phyloP scores from a whole-genome alignment of 2,797 vertebrate species.

The Bryconaethiops microstoma region DNA sequence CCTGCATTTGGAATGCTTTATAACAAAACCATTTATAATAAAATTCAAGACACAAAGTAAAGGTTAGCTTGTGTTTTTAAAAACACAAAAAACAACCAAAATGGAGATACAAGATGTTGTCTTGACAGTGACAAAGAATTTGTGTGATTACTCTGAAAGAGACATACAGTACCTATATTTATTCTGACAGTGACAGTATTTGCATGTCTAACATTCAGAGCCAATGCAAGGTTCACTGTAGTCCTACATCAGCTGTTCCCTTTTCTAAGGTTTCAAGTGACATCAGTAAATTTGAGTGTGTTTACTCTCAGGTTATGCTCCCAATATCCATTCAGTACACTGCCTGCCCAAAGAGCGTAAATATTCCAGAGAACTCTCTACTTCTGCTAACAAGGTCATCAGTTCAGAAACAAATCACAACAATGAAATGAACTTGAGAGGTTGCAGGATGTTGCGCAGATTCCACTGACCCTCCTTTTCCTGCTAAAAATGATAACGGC shows the following conservation, averaged over 20 bases:
- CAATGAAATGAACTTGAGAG: neutral
- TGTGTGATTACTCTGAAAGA: too few species aligned
- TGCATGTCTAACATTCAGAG: neutral
- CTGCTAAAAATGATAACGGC: neutral
- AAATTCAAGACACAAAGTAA: too few species aligned
- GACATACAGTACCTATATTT: too few species aligned
- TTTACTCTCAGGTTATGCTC: neutral
- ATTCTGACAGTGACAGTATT: too few species aligned
- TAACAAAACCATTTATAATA: too few species aligned
- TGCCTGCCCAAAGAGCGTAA: neutral
- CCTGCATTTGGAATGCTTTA: too few species aligned
- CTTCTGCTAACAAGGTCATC: neutral
- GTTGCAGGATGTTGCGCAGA: neutral
- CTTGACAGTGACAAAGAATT: too few species aligned
- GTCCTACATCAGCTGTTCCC: neutral
- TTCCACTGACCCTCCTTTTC: neutral
- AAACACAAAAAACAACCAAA: too few species aligned
- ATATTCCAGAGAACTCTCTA: neutral
- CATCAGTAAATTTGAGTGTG: neutral
- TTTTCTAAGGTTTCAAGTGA: neutral
- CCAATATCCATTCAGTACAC: neutral
- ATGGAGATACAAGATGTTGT: too few species aligned
- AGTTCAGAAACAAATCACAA: neutral
- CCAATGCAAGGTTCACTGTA: neutral
- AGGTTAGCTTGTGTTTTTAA: too few species aligned